Conservation (phyloP, 2,888 invertebrate species). For the Callyntrura sp. region DNA sequence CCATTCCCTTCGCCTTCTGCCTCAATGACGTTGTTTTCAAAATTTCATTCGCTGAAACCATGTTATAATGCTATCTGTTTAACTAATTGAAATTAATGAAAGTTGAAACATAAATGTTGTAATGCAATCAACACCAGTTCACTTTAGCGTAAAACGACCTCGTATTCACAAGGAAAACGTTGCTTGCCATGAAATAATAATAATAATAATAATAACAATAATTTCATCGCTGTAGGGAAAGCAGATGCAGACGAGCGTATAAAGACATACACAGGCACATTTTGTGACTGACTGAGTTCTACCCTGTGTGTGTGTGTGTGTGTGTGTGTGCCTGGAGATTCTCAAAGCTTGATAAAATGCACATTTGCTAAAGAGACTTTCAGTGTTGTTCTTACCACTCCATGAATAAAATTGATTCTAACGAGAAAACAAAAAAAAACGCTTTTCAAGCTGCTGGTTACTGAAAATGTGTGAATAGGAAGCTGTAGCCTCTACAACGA, state of each 20-base stretch:
- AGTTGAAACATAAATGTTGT: conserved; percentile 16
- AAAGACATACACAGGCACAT: too few species aligned
- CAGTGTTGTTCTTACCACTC: conserved; percentile 9
- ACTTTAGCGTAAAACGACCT: neutral
- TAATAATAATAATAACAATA: conserved; percentile 1
- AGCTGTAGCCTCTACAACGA: neutral
- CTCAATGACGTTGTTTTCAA: neutral
- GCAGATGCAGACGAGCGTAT: neutral
- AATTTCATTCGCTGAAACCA: neutral
- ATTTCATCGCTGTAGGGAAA: neutral
- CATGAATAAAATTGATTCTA: conserved; percentile 43
- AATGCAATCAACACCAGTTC: conserved; percentile 30
- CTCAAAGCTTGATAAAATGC: neutral
- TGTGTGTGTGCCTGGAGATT: neutral
- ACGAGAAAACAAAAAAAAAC: conserved; percentile 11
- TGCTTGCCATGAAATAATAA: conserved; percentile 5
- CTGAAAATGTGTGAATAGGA: conserved; percentile 2
- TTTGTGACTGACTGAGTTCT: neutral
- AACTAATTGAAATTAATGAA: conserved; percentile 49
- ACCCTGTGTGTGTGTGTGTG: too few species aligned
- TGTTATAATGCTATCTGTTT: neutral
- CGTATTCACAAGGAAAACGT: conserved; percentile 9
- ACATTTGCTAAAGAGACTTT: conserved; percentile 16
- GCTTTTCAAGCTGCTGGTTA: neutral
- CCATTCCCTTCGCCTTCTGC: neutral